Percentiles rank a stretch among this genome's conserved stretches.
Evolutionary conservation across 2,888 invertebrate genomes (phyloP).

Genomic region (Pantelozetes paolii): DNA sequence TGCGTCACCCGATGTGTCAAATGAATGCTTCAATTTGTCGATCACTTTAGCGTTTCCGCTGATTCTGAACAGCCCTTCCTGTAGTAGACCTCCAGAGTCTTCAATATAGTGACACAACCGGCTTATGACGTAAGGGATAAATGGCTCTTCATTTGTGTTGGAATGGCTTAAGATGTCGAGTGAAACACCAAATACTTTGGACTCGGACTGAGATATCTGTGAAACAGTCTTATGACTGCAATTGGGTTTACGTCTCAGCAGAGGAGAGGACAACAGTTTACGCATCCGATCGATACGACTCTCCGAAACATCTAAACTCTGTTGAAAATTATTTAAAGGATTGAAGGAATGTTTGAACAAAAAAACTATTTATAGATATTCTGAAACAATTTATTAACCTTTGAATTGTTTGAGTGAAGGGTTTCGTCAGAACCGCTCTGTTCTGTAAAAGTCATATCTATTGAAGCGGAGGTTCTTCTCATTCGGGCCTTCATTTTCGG

Average conservation of each 20-base stretch:
- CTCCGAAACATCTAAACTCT: conserved; percentile 44
- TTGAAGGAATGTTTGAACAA: not conserved
- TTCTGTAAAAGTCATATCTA: conserved; percentile 25
- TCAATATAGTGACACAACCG: conserved; percentile 56
- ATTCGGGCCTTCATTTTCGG: conserved; percentile 37
- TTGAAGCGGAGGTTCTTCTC: conserved; percentile 41
- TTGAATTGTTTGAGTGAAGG: conserved; percentile 39
- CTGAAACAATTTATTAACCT: conserved; percentile 18
- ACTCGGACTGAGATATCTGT: conserved; percentile 5
- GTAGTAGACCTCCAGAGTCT: conserved; percentile 54
- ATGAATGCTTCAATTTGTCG: conserved; percentile 57
- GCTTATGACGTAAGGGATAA: conserved; percentile 46
- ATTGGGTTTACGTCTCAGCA: conserved; percentile 45
- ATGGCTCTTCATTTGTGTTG: conserved; percentile 39
- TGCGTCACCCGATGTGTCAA: conserved; percentile 59
- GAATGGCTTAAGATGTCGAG: conserved; percentile 35
- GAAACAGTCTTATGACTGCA: conserved; percentile 5
- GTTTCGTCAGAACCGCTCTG: conserved; percentile 38
- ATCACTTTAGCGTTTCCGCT: conserved; percentile 58
- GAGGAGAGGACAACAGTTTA: conserved; percentile 49
- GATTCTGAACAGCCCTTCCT: conserved; percentile 58
- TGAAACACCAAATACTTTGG: conserved; percentile 41
- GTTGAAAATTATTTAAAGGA: not conserved
- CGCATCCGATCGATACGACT: conserved; percentile 49
- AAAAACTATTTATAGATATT: not conserved